phyloP scores from a whole-genome alignment of 2,888 invertebrate species.

The Odontothrips loti region DNA sequence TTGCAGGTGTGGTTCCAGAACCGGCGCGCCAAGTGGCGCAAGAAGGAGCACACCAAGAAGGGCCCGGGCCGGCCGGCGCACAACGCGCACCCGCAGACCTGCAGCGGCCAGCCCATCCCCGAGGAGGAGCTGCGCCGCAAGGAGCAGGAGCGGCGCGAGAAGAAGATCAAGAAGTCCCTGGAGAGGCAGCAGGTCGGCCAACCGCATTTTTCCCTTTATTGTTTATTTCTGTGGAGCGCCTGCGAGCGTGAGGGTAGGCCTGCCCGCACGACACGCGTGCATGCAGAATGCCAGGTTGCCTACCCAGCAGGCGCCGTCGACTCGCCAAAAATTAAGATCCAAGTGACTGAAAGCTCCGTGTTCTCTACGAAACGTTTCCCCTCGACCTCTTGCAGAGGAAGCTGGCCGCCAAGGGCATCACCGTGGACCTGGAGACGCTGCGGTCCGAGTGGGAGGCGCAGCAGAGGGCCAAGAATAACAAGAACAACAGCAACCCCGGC shows the following conservation, averaged over 20 bases:
- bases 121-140: constrained; percentile 81
- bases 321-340: too few relatives aligned
- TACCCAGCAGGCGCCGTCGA: too few relatives aligned
- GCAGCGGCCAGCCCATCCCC: constrained; percentile 95
- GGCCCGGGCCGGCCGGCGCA: constrained; percentile 97
- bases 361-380: too few relatives aligned
- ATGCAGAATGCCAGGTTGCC: too few relatives aligned
- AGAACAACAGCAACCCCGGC: neutral
- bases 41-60: constrained; percentile 98
- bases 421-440: constrained; percentile 79
- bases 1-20: constrained; percentile 99
- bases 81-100: constrained; percentile 96
- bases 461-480: constrained; percentile 43
- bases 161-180: constrained; percentile 86
- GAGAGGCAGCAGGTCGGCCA: constrained; percentile 70
- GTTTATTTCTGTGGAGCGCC: too few relatives aligned
- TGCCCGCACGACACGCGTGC: too few relatives aligned
- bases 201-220: too few relatives aligned
- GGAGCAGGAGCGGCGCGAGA: constrained; percentile 81
- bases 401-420: constrained; percentile 83
- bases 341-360: too few relatives aligned
- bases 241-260: too few relatives aligned
- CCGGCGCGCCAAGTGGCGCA: constrained; percentile 97
- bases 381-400: constrained; percentile 61
- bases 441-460: constrained; percentile 81